Conservation (phyloP, 2,797 vertebrate species). For the Rousettus madagascariensis region DNA sequence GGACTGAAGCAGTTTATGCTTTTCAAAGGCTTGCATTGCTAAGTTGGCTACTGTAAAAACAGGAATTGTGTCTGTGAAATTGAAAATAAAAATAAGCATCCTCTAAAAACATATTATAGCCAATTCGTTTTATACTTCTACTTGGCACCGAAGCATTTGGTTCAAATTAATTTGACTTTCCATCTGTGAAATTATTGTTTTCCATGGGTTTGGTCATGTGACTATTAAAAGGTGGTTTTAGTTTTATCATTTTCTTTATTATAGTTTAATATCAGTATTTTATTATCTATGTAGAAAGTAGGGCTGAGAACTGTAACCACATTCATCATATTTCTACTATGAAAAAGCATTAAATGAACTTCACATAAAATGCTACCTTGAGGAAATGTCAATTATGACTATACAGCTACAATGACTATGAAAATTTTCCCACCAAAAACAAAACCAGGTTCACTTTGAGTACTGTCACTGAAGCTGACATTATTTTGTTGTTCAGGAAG, state of each 20-base stretch:
- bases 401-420: constrained; percentile 20
- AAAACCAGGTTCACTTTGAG: not conserved
- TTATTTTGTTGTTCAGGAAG: not conserved
- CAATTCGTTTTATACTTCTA: constrained; percentile 76
- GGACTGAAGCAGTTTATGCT: not conserved
- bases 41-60: constrained; percentile 78
- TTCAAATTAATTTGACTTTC: constrained; percentile 84
- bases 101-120: constrained; percentile 79
- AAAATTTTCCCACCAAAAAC: constrained; percentile 1
- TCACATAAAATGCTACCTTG: constrained; percentile 55
- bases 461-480: not conserved
- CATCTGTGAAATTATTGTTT: constrained; percentile 85
- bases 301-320: constrained; percentile 35
- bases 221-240: constrained; percentile 78
- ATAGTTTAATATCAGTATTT: constrained; percentile 79
- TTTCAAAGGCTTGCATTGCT: constrained; percentile 61
- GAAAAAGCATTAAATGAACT: constrained; percentile 64
- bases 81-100: constrained; percentile 80
- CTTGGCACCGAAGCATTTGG: constrained; percentile 78
- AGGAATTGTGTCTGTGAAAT: constrained; percentile 73
- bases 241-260: constrained; percentile 81
- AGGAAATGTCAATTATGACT: constrained; percentile 69
- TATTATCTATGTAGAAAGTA: constrained; percentile 75
- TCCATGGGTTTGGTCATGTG: constrained; percentile 74
- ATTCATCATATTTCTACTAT: constrained; percentile 52